These are phyloP conservation scores for Onthophagus sagittarius DNA, from an alignment of 2,888 invertebrate genomes.

Conservation along the genomic window DNA sequence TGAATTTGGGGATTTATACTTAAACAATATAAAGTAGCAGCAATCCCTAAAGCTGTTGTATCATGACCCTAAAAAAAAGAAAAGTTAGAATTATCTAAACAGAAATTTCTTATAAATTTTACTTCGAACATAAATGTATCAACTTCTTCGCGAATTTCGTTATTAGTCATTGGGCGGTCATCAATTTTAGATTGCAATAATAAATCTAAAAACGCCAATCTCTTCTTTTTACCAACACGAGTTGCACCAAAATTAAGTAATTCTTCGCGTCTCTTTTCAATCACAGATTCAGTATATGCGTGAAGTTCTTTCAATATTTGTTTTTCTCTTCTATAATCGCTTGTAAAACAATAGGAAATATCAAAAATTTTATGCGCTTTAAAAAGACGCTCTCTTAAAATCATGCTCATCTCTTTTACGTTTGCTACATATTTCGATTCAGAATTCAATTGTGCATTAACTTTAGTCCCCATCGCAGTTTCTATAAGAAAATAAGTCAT, in stretches of 20 bases:
- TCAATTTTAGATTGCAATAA: conserved; percentile 50
- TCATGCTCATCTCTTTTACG: conserved; percentile 52
- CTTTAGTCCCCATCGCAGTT: conserved; percentile 76
- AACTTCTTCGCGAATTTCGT: conserved; percentile 55
- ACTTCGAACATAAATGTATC: conserved; percentile 59
- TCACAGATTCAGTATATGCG: conserved; percentile 55
- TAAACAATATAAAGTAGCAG: conserved; percentile 52
- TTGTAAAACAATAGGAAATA: conserved; percentile 50
- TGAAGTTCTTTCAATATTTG: conserved; percentile 50
- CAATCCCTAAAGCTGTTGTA: conserved; percentile 54
- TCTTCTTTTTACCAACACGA: conserved; percentile 40
- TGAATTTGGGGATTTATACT: conserved; percentile 49
- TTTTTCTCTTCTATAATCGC: conserved; percentile 57
- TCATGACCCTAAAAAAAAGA: conserved; percentile 50
- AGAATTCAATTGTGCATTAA: conserved; percentile 66
- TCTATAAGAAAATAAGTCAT: conserved; percentile 52
- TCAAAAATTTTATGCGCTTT: conserved; percentile 51
- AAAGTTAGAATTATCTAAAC: background rate
- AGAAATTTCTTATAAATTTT: conserved; percentile 20
- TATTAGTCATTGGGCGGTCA: conserved; percentile 46
- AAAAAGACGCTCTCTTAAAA: conserved; percentile 34
- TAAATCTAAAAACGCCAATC: conserved; percentile 51
- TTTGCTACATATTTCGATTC: conserved; percentile 70
- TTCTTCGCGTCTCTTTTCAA: conserved; percentile 46
- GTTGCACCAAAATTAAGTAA: conserved; percentile 11